Conservation (phyloP, 2,113 vertebrate species). For the Trogon melanurus region DNA sequence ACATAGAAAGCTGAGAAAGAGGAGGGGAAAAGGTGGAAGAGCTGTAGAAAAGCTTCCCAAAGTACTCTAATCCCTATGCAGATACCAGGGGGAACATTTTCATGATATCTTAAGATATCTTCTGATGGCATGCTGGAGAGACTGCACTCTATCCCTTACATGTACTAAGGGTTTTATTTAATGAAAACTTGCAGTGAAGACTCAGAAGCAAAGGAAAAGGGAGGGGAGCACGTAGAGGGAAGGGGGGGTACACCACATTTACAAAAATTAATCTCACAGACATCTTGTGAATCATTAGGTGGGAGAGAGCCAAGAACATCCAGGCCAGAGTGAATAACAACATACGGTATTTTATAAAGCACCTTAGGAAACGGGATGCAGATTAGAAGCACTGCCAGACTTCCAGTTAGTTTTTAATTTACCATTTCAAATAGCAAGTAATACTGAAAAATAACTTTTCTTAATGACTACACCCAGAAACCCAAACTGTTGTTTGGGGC, state of each 20-base stretch:
- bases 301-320: slow-evolving; percentile 60
- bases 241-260: background rate
- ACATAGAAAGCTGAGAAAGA: background rate
- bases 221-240: background rate
- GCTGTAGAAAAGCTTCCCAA: background rate
- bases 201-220: background rate
- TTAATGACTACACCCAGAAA: background rate
- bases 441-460: background rate
- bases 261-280: slow-evolving; percentile 69
- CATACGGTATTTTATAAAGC: slow-evolving; percentile 54
- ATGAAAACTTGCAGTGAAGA: background rate
- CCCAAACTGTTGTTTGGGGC: background rate
- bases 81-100: background rate
- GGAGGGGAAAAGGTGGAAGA: background rate
- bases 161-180: background rate
- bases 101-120: background rate
- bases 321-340: slow-evolving; percentile 56
- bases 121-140: rapidly evolving
- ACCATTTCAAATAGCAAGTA: slow-evolving; percentile 23
- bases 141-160: background rate
- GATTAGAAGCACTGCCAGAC: slow-evolving; percentile 24
- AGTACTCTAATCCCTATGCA: background rate
- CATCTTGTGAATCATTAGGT: slow-evolving; percentile 68
- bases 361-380: slow-evolving; percentile 46
- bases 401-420: slow-evolving; percentile 57